phyloP scores from a whole-genome alignment of 2,888 invertebrate genomes.

The Ormia ochracea region DNA sequence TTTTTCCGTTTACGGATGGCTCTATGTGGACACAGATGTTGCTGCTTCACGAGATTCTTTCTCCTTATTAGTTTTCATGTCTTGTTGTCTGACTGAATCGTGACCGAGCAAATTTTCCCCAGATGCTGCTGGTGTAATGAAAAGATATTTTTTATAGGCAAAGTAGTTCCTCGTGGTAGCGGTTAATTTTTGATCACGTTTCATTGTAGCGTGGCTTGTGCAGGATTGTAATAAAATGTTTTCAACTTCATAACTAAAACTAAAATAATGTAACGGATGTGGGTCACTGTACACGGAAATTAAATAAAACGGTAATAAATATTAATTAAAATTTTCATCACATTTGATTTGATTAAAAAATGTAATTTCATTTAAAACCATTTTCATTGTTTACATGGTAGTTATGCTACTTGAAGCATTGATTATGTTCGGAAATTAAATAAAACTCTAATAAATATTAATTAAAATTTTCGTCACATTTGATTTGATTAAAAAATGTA shows the following conservation, averaged over 20 bases:
- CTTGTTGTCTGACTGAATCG: neutral
- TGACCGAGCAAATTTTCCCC: conserved; percentile 7
- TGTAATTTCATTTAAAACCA: too few relatives aligned
- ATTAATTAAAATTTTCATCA: too few relatives aligned
- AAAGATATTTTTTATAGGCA: conserved; percentile 4
- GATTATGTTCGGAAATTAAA: too few relatives aligned
- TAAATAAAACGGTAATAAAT: too few relatives aligned
- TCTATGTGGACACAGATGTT: conserved; percentile 50
- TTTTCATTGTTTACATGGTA: too few relatives aligned
- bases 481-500: too few relatives aligned
- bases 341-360: too few relatives aligned
- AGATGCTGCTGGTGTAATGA: conserved; percentile 44
- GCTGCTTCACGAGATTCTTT: neutral
- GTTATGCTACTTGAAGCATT: too few relatives aligned
- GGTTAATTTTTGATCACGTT: conserved; percentile 58
- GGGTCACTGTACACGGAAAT: too few relatives aligned
- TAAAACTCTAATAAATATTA: too few relatives aligned
- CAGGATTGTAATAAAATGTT: neutral
- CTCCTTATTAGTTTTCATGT: neutral
- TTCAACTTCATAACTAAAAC: neutral
- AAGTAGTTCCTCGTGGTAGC: neutral
- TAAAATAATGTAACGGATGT: too few relatives aligned
- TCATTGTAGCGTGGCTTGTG: conserved; percentile 44
- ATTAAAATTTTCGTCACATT: too few relatives aligned
- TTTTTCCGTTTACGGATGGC: conserved; percentile 4